Evolutionary conservation across 2,797 vertebrate genomes (phyloP).

Genomic region (Acestrorhynchus altus): DNA sequence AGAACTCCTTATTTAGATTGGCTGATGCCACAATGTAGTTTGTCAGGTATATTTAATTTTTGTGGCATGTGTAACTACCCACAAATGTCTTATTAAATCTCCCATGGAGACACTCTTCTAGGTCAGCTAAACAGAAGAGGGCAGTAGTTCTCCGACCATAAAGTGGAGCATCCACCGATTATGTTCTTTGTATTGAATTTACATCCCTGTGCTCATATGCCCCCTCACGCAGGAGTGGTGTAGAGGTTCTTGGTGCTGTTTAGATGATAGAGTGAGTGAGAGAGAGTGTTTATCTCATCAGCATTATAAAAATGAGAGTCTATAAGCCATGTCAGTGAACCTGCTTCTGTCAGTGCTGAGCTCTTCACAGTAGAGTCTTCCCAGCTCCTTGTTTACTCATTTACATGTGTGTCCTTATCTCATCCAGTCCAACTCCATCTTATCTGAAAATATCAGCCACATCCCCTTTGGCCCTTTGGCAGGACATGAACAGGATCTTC

Average conservation of each 20-base stretch:
- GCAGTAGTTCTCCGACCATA: slow-evolving; percentile 16
- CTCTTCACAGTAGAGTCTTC: slow-evolving; percentile 62
- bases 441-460: slow-evolving; percentile 75
- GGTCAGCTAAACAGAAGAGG: slow-evolving; percentile 55
- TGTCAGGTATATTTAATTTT: too few relatives aligned
- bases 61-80: too few relatives aligned
- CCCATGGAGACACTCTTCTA: not conserved
- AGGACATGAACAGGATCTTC: slow-evolving; percentile 21
- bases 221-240: not conserved
- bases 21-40: too few relatives aligned
- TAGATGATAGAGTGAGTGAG: slow-evolving; percentile 34
- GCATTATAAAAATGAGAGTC: not conserved
- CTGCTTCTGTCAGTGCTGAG: slow-evolving; percentile 42
- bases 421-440: slow-evolving; percentile 74
- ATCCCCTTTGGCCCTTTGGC: slow-evolving; percentile 37
- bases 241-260: not conserved
- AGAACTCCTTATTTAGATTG: too few relatives aligned
- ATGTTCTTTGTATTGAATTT: not conserved
- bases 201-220: not conserved
- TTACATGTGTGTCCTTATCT: slow-evolving; percentile 67
- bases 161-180: not conserved
- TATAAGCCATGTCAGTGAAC: not conserved
- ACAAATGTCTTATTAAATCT: not conserved
- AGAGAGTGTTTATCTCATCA: slow-evolving; percentile 57
- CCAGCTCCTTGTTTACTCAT: slow-evolving; percentile 75